Evolutionary conservation across 2,113 vertebrate species (phyloP).

Genomic region (Caracal caracal): DNA sequence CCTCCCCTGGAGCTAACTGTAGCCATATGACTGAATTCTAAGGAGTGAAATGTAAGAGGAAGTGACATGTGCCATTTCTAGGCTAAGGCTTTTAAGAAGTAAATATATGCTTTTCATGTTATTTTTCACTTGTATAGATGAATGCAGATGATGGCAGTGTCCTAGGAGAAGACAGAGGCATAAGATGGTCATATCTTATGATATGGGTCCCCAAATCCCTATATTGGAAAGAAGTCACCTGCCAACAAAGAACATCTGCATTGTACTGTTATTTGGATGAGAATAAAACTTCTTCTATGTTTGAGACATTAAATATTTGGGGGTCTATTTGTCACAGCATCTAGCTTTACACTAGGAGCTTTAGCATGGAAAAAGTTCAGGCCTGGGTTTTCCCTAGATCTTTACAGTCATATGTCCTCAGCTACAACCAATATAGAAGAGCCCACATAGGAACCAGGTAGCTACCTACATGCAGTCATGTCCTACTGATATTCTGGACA

Average conservation of each 20-base stretch:
- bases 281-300: not conserved
- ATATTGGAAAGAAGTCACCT: not conserved
- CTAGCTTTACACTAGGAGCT: not conserved
- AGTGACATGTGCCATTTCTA: not conserved
- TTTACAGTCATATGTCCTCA: not conserved
- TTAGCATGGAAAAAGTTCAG: not conserved
- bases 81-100: not conserved
- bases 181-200: not conserved
- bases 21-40: not conserved
- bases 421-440: not conserved
- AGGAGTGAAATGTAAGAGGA: not conserved
- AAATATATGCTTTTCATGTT: not conserved
- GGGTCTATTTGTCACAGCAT: not conserved
- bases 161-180: not conserved
- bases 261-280: conserved; percentile 5
- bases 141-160: not conserved
- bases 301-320: not conserved
- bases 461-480: not conserved
- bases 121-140: not conserved
- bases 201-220: not conserved
- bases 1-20: not conserved
- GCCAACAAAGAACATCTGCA: not conserved
- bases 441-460: not conserved
- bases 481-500: not conserved
- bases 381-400: not conserved